Evolutionary conservation across 2,113 vertebrate species (phyloP).

Genomic region (Rissa tridactyla): DNA sequence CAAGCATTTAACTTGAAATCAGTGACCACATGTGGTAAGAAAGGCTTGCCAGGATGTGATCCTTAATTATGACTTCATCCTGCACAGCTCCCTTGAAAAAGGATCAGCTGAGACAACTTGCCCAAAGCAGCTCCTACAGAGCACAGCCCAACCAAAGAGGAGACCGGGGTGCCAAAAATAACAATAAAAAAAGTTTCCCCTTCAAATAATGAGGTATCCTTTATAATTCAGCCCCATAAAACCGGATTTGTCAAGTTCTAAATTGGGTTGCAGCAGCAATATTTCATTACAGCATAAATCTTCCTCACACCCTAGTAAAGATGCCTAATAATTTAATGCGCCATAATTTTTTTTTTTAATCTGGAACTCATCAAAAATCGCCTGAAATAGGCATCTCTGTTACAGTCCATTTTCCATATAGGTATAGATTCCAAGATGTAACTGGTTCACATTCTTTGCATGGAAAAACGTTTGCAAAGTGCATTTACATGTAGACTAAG

Average conservation of each 20-base stretch:
- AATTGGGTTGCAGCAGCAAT: constrained; percentile 68
- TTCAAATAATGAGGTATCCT: constrained; percentile 50
- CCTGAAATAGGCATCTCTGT: constrained; percentile 40
- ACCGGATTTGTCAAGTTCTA: constrained; percentile 68
- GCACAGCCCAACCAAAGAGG: background rate
- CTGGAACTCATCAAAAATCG: constrained; percentile 50
- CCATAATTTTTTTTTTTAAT: constrained; percentile 27
- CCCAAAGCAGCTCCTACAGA: constrained; percentile 34
- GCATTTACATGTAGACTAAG: background rate
- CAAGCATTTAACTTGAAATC: background rate
- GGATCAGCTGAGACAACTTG: constrained; percentile 24
- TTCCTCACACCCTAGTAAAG: constrained; percentile 62
- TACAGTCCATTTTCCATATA: constrained; percentile 20
- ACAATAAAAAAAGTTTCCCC: constrained; percentile 8
- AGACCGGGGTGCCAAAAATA: constrained; percentile 8
- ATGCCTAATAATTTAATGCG: constrained; percentile 68
- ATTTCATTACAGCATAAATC: constrained; percentile 75
- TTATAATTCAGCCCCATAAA: constrained; percentile 64
- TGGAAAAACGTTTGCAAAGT: background rate
- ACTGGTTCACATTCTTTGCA: constrained; percentile 16
- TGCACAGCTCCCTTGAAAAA: background rate
- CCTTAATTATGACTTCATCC: constrained; percentile 39
- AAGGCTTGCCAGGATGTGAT: constrained; percentile 7
- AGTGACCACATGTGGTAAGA: background rate
- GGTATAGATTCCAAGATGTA: constrained; percentile 29